Conservation (phyloP, 2,888 invertebrate species). For the Neoascia interrupta region DNA sequence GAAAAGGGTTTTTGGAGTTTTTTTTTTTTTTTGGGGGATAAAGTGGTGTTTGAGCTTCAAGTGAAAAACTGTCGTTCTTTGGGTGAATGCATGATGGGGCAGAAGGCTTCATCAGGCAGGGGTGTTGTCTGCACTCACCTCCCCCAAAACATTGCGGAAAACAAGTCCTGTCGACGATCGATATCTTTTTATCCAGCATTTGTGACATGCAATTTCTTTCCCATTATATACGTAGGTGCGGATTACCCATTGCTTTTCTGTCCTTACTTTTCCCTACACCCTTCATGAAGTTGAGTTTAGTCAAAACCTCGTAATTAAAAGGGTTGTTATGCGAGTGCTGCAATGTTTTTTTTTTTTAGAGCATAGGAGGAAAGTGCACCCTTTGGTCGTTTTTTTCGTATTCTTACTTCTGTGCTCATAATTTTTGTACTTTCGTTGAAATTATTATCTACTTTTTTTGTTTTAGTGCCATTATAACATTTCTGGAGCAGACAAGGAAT, state of each 20-base stretch:
- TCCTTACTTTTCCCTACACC: too few relatives aligned
- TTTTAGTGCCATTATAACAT: too few relatives aligned
- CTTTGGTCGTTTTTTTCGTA: too few relatives aligned
- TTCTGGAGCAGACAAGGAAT: too few relatives aligned
- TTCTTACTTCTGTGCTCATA: too few relatives aligned
- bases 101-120: conserved; percentile 32
- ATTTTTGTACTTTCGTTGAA: conserved; percentile 4
- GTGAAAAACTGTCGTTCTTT: conserved; percentile 15
- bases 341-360: neutral
- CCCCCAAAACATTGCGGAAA: neutral
- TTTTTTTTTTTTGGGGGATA: too few relatives aligned
- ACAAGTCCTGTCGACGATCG: conserved; percentile 16
- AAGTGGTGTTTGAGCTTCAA: too few relatives aligned
- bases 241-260: too few relatives aligned
- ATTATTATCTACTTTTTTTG: too few relatives aligned
- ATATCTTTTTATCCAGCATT: conserved; percentile 43
- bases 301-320: neutral
- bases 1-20: conserved; percentile 27
- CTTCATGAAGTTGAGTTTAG: too few relatives aligned
- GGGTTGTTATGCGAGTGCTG: conserved; percentile 5
- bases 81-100: conserved; percentile 5
- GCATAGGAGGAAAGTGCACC: conserved; percentile 27
- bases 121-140: conserved; percentile 59
- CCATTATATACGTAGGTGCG: conserved; percentile 13
- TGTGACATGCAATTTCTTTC: conserved; percentile 55